Evolutionary conservation across 2,888 invertebrate genomes (phyloP).

Genomic region (Synanthedon formicaeformis): DNA sequence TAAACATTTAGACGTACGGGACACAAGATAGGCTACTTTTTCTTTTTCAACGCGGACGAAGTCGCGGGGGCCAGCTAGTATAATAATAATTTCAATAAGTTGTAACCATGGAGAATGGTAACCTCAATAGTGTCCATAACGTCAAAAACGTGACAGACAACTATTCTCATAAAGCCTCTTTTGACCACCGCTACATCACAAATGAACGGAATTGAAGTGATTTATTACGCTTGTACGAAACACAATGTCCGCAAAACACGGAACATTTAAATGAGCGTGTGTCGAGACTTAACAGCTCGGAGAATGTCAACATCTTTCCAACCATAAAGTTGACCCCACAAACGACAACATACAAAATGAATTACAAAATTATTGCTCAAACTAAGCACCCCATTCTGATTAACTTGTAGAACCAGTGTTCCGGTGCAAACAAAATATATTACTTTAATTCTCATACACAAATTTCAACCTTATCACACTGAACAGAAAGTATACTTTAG

Average conservation of each 20-base stretch:
- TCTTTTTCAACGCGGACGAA: too few relatives aligned
- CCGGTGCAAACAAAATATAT: conserved; percentile 5
- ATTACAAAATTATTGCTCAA: conserved; percentile 27
- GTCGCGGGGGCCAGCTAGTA: background rate
- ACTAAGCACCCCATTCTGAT: conserved; percentile 32
- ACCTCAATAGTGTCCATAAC: conserved; percentile 14
- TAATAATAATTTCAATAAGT: background rate
- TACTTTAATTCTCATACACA: too few relatives aligned
- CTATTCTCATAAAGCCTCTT: conserved; percentile 9
- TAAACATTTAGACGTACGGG: too few relatives aligned
- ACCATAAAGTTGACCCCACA: background rate
- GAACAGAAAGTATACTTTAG: too few relatives aligned
- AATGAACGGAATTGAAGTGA: background rate
- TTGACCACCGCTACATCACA: background rate
- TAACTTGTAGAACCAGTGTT: conserved; percentile 23
- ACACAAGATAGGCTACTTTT: too few relatives aligned
- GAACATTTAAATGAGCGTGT: background rate
- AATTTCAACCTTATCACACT: too few relatives aligned
- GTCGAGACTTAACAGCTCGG: background rate
- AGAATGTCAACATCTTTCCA: background rate
- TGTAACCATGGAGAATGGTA: background rate
- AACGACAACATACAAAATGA: conserved; percentile 14
- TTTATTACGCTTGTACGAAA: background rate
- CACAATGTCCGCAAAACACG: too few relatives aligned
- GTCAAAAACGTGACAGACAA: conserved; percentile 25